Evolutionary conservation across 1,140 invertebrate genomes (phyloP).

Genomic region (Cyrtorhinus lividipennis): DNA sequence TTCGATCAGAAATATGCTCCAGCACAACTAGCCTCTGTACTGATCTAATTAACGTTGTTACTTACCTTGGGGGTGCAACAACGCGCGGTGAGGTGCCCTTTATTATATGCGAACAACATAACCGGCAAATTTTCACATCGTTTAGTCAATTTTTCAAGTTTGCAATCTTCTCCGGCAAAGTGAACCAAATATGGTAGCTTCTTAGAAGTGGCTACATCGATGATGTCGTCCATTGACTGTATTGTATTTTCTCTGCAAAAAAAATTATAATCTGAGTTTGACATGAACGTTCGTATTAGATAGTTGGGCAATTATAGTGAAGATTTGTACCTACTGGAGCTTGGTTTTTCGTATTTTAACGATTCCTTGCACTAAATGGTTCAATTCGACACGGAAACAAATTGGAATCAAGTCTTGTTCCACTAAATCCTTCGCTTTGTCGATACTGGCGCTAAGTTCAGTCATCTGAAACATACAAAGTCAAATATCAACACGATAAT

Average conservation of each 20-base stretch:
- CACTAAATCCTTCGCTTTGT: neutral
- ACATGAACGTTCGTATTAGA: no score
- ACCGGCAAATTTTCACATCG: slow-evolving; percentile 33
- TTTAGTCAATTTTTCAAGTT: slow-evolving; percentile 14
- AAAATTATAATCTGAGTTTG: no score
- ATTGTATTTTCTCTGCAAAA: no score
- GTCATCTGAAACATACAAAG: neutral
- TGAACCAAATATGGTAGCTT: neutral
- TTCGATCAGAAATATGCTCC: no score
- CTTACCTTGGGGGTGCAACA: slow-evolving; percentile 46
- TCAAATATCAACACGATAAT: no score
- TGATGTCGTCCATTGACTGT: neutral
- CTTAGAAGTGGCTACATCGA: neutral
- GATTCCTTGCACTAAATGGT: slow-evolving; percentile 4
- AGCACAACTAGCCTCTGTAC: no score
- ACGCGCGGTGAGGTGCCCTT: slow-evolving; percentile 40
- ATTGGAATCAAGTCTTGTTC: neutral
- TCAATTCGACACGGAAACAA: slow-evolving; percentile 5
- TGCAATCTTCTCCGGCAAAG: slow-evolving; percentile 24
- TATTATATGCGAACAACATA: slow-evolving; percentile 40
- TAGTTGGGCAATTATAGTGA: no score
- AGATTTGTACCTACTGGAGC: neutral
- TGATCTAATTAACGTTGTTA: no score
- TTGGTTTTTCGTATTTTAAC: neutral
- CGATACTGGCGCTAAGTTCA: neutral